A percentile compares a stretch with the other conserved stretches of the same genome.
phyloP scores from a whole-genome alignment of 2,113 vertebrate species.

The Corynorhinus townsendii region DNA sequence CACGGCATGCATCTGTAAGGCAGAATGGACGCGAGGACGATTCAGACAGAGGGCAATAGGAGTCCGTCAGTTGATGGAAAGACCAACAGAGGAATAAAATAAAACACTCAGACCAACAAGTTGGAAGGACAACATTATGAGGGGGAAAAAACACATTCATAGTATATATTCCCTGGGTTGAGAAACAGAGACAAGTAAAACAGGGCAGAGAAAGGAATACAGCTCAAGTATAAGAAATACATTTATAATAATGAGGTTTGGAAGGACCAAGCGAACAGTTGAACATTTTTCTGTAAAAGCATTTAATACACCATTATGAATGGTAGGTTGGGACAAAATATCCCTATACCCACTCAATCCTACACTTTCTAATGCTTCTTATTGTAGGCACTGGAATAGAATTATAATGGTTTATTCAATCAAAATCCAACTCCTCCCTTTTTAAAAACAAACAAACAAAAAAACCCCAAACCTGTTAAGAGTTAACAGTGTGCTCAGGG shows the following conservation, averaged over 20 bases:
- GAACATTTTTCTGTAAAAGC: not conserved
- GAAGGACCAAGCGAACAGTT: not conserved
- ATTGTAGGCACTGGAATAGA: not conserved
- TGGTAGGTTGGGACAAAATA: not conserved
- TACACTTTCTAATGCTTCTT: not conserved
- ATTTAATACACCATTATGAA: not conserved
- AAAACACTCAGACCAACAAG: not conserved
- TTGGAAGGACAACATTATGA: not conserved
- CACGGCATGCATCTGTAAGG: slow-evolving; percentile 8
- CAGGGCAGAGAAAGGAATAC: not conserved
- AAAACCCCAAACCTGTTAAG: not conserved
- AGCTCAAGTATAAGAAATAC: slow-evolving; percentile 7
- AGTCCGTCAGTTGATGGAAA: slow-evolving; percentile 15
- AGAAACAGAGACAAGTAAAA: not conserved
- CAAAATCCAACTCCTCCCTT: not conserved
- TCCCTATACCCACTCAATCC: not conserved
- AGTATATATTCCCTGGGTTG: not conserved
- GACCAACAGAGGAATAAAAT: slow-evolving; percentile 42
- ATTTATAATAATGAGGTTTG: not conserved
- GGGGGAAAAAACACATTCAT: not conserved
- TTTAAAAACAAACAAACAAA: not conserved
- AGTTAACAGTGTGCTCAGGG: not conserved
- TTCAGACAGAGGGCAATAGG: not conserved
- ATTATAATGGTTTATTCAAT: not conserved
- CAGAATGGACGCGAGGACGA: not conserved